Evolutionary conservation across 1,140 invertebrate species (phyloP), one percentile per base, ranked within the genome.

Genomic region (Pseudomyrmex pallidus): DNA sequence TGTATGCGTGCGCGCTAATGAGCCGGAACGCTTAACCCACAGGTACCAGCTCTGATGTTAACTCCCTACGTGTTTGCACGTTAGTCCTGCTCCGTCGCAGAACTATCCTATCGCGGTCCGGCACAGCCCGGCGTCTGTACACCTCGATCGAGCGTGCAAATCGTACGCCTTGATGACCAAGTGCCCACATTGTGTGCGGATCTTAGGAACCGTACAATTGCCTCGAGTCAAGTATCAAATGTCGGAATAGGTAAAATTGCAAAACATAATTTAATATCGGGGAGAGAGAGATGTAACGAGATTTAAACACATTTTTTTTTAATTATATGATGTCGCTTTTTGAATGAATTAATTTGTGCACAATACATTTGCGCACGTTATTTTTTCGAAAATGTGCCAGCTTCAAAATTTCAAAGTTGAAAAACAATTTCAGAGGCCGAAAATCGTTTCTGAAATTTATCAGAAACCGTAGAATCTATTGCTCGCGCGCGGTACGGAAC

Each of bases 1-100:
- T 91, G 89, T 91, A 89, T 89, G 89, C 89, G 74, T 83, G 67
- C 20, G 61, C 74, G 84, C 86, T 93, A 93, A 93, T 93, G 91
- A 92, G 90, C 89, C 78, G 87, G 84, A 91, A 92, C 91, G 87
- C 87, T 88, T 86, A 83, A 67, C 68, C 68, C n/a, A 70, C 50
- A 63, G 35, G 35, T 35, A 35, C 70, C 61, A 80, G 78, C 64
- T 72, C 73, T 83, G 85, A 86, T 84, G 87, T 46, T 67, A 83
- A 67, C 62, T 35, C 70, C 48, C 25, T 74, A 66, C 74, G 80
- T 89, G 87, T 91, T 91, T 90, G 83, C 85, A 80, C 85, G 84
- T 87, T 85, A 85, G 87, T 77, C 78, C 70, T 62, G 68, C 82
- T 84, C 85, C 77, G 50, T 57, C 83, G 50, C 61, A 17, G 86